phyloP scores from a whole-genome alignment of 2,797 vertebrate genomes.

The Gadopsis bispinosus region DNA sequence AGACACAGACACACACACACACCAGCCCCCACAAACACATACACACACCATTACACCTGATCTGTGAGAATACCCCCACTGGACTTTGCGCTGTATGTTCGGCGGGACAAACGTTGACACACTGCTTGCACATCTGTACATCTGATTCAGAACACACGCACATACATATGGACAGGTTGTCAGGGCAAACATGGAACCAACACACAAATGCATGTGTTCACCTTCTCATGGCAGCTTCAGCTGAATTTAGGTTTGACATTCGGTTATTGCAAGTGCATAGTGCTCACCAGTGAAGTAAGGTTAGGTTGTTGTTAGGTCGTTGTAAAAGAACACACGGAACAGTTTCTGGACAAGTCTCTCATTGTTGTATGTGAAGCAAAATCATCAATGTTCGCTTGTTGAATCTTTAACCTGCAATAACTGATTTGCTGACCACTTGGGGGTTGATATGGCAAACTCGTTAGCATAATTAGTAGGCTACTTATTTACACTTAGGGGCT shows the following conservation, averaged over 20 bases:
- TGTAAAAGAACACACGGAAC: no score
- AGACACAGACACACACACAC: slow-evolving; percentile 15
- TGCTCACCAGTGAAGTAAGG: no score
- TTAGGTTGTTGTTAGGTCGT: no score
- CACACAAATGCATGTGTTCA: background rate
- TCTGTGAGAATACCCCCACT: background rate
- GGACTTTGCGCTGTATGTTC: background rate
- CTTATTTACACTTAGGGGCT: no score
- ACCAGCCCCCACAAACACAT: background rate
- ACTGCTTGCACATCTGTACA: background rate
- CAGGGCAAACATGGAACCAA: background rate
- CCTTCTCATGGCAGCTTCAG: background rate
- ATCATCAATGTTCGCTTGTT: background rate
- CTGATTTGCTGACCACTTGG: no score
- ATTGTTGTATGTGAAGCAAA: no score
- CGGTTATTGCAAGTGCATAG: no score
- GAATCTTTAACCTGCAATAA: no score
- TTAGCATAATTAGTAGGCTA: no score
- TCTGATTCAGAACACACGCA: background rate
- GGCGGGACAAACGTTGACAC: background rate
- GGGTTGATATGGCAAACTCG: no score
- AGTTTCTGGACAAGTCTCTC: no score
- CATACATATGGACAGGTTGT: background rate
- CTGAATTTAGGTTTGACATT: no score
- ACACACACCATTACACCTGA: background rate